phyloP scores from a whole-genome alignment of 2,797 vertebrate species.

The Pachyuromys duprasi region DNA sequence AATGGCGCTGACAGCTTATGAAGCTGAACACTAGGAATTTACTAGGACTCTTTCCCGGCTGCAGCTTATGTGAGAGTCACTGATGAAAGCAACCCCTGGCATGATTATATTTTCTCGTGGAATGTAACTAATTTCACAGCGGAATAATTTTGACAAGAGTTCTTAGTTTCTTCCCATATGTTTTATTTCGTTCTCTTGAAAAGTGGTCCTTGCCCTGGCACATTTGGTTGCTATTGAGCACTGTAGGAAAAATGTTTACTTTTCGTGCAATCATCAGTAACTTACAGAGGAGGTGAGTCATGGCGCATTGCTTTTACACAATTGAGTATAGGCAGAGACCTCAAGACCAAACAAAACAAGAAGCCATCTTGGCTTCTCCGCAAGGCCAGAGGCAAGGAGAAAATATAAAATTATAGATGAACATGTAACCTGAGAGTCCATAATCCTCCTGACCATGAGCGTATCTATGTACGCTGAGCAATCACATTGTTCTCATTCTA shows the following conservation, averaged over 20 bases:
- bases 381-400: neutral
- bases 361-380: neutral
- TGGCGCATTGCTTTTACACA: neutral
- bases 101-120: constrained; percentile 78
- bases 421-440: neutral
- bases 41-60: neutral
- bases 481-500: neutral
- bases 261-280: constrained; percentile 32
- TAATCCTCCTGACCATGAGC: fast-evolving
- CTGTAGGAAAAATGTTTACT: constrained; percentile 33
- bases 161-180: constrained; percentile 73
- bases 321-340: neutral
- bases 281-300: neutral
- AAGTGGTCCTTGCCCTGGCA: constrained; percentile 63
- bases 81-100: constrained; percentile 75
- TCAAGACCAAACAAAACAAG: neutral
- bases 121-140: constrained; percentile 83
- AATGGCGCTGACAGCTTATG: constrained; percentile 68
- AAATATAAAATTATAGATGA: neutral
- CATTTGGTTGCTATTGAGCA: constrained; percentile 68
- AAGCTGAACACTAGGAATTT: constrained; percentile 59
- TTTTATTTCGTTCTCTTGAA: constrained; percentile 72
- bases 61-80: constrained; percentile 76
- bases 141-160: constrained; percentile 77
- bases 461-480: neutral